Evolutionary conservation across 2,888 invertebrate genomes (phyloP).

Genomic region (Perdita meconis): DNA sequence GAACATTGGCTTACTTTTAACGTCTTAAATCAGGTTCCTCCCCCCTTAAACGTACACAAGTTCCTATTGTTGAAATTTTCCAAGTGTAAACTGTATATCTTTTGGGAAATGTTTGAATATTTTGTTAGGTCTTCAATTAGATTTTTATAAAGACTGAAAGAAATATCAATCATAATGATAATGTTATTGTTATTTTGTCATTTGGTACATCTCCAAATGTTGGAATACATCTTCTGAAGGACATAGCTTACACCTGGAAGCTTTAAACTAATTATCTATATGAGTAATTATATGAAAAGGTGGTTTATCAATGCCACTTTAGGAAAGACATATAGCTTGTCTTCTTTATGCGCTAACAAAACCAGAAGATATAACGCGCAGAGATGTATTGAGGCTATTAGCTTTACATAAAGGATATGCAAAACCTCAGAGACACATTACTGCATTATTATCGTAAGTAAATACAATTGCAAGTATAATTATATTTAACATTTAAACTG

Average conservation of each 20-base stretch:
- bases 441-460: conserved; percentile 78
- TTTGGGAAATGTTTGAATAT: too few relatives aligned
- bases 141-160: too few relatives aligned
- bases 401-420: conserved; percentile 62
- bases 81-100: not conserved
- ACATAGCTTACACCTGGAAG: not conserved
- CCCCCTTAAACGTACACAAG: too few relatives aligned
- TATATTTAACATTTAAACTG: not conserved
- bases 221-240: too few relatives aligned
- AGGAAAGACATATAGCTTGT: conserved; percentile 75
- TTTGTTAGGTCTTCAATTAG: too few relatives aligned
- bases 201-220: too few relatives aligned
- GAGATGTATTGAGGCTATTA: conserved; percentile 76
- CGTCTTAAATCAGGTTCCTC: too few relatives aligned
- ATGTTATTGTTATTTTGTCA: too few relatives aligned
- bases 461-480: not conserved
- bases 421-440: conserved; percentile 75
- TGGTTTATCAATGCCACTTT: conserved; percentile 6
- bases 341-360: conserved; percentile 79
- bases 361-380: conserved; percentile 81
- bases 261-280: not conserved
- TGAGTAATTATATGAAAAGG: not conserved
- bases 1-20: too few relatives aligned
- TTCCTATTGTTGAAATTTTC: not conserved
- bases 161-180: too few relatives aligned